Percentiles rank a stretch among this genome's conserved stretches.
Conservation (phyloP, 2,888 invertebrate genomes). For the Dorcus parallelipipedus region DNA sequence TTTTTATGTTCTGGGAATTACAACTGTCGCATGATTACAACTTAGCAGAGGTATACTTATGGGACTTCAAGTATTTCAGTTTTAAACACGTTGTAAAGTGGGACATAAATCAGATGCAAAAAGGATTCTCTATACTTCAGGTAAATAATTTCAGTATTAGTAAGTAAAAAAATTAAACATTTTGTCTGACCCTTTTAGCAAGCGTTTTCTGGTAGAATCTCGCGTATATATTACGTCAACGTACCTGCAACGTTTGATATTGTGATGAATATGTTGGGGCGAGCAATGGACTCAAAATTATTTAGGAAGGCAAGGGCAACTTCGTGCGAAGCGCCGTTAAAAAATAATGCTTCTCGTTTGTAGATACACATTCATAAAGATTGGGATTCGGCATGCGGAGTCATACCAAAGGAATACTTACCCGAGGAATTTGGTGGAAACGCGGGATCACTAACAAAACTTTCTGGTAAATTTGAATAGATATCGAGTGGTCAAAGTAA, state of each 20-base stretch:
- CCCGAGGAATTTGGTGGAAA: constrained; percentile 14
- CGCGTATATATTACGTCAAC: not conserved
- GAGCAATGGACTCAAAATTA: not conserved
- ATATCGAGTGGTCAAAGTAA: too few relatives aligned
- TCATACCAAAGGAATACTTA: constrained; percentile 8
- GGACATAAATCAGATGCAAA: not conserved
- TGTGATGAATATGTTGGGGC: not conserved
- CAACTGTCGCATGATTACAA: not conserved
- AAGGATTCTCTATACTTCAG: not conserved
- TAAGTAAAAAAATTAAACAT: too few relatives aligned
- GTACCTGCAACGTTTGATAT: not conserved
- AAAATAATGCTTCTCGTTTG: not conserved
- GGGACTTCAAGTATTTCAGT: not conserved
- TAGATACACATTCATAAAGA: constrained; percentile 12
- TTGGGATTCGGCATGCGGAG: constrained; percentile 8
- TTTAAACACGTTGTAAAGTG: not conserved
- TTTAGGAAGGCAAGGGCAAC: not conserved
- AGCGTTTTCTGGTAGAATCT: not conserved
- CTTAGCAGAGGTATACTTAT: not conserved
- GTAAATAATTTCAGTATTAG: not conserved
- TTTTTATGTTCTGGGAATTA: not conserved
- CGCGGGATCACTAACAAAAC: not conserved
- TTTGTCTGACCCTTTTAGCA: not conserved
- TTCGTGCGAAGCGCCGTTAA: too few relatives aligned
- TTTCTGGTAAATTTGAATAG: too few relatives aligned